Evolutionary conservation across 1,140 invertebrate genomes (phyloP), one percentile per base, ranked within the genome.

Genomic region (Sycophaga agraensis): DNA sequence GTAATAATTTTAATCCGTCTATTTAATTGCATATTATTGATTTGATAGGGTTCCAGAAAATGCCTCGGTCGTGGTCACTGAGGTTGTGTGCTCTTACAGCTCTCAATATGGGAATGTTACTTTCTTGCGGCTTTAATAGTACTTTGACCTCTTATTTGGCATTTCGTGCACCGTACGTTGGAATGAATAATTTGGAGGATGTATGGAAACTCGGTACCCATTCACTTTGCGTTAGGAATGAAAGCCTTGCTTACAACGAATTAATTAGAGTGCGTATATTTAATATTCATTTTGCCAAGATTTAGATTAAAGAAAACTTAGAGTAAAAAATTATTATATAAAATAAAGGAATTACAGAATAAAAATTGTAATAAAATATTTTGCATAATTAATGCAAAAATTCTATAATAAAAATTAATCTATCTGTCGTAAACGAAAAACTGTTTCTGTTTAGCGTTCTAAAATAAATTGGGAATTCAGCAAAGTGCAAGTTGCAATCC

Each of bases 61-160:
- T 72, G 2, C 73, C 72, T 1, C 58, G 22, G 11, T 66, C 63
- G 2, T 72, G 66, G 67, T 69, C 73, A 0, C 17, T 73, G 0
- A 63, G 72, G 40, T 31, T 71, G 16, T 61, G 69, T 12, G 53
- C 68, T 2, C 14, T 73, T 24, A 67, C 68, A 0, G 58, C 59
- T 14, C 39, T 75, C 12, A 50, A 68, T 49, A 69, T 69, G 60
- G 70, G 72, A 50, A 66, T 73, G 51, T 45, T 73, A n/a, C 37
- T 73, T 46, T 64, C 65, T 0, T 67, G 60, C 22, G 72, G 65
- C 31, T 73, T 73, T 22, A 70, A 63, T 39, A 73, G 71, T 35
- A 68, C 64, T 16, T 51, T 73, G 2, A 70, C 68, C 9, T 75
- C 73, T 12, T 68, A 61, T 49, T 54, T 73, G n/a, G 59, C 70